Evolutionary conservation across 2,888 invertebrate species (phyloP).

Genomic region (Morpho achilles): DNA sequence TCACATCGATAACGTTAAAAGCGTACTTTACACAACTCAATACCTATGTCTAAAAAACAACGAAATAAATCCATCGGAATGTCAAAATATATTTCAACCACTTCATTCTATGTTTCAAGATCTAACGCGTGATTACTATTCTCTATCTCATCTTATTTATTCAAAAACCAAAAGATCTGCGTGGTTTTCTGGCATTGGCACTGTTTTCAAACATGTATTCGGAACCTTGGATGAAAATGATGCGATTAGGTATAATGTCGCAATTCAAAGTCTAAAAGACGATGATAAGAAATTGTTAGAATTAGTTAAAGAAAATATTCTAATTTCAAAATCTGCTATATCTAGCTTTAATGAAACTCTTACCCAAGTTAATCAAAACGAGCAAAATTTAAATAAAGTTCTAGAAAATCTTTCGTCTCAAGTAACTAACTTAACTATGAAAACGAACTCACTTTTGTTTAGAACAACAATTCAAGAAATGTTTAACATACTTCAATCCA

Average conservation of each 20-base stretch:
- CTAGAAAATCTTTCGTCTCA: slow-evolving; percentile 10
- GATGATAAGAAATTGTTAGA: slow-evolving; percentile 18
- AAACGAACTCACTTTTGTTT: too few species aligned
- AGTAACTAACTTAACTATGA: too few species aligned
- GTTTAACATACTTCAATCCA: too few species aligned
- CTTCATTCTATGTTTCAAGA: slow-evolving; percentile 13
- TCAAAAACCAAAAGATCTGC: slow-evolving; percentile 23
- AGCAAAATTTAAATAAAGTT: slow-evolving; percentile 14
- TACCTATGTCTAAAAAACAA: slow-evolving; percentile 20
- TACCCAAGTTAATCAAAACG: slow-evolving; percentile 18
- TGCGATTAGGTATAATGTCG: slow-evolving; percentile 26
- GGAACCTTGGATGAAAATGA: slow-evolving; percentile 32
- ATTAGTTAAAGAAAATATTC: slow-evolving; percentile 21
- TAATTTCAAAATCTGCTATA: slow-evolving; percentile 23
- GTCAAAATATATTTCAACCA: slow-evolving; percentile 19
- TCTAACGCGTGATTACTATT: slow-evolving; percentile 16
- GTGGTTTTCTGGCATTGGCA: slow-evolving; percentile 30
- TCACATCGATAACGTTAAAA: slow-evolving; percentile 27
- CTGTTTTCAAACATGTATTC: slow-evolving; percentile 29
- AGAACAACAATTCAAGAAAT: too few species aligned
- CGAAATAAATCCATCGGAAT: slow-evolving; percentile 8
- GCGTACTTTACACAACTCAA: background rate
- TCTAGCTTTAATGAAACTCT: slow-evolving; percentile 20
- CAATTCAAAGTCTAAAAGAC: slow-evolving; percentile 23
- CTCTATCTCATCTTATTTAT: slow-evolving; percentile 27